Evolutionary conservation across 2,113 vertebrate genomes (phyloP).

Genomic region (Brachypodius melanocephalos): DNA sequence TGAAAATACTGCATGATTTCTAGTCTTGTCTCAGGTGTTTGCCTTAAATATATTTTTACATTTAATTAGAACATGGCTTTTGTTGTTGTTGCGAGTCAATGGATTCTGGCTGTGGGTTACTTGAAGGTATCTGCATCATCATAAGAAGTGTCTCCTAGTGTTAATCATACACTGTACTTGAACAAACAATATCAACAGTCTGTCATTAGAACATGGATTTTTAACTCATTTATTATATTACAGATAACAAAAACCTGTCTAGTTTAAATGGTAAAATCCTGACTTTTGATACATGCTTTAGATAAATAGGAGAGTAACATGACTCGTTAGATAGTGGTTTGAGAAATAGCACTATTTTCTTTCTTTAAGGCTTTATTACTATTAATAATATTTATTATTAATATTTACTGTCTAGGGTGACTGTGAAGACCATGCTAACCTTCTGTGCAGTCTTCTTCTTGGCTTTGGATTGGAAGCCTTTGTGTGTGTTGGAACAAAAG

Average conservation of each 20-base stretch:
- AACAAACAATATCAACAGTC: not conserved
- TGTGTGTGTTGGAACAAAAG: conserved; percentile 96
- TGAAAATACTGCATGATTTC: not conserved
- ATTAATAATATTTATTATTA: not conserved
- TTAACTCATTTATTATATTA: not conserved
- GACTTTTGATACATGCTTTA: not conserved
- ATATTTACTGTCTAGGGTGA: conserved; percentile 83
- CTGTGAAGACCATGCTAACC: conserved; percentile 93
- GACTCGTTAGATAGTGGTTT: not conserved
- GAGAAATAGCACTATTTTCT: not conserved
- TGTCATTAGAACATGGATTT: not conserved
- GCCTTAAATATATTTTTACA: not conserved
- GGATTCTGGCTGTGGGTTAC: not conserved
- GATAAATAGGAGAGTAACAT: not conserved
- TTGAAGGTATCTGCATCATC: not conserved
- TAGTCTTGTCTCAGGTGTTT: not conserved
- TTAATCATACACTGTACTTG: not conserved
- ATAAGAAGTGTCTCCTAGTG: not conserved
- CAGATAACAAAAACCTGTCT: not conserved
- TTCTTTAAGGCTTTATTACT: not conserved
- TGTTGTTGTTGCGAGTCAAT: rapidly evolving
- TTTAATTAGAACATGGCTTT: not conserved
- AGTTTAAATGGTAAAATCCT: not conserved
- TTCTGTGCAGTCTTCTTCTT: conserved; percentile 93
- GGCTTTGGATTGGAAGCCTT: conserved; percentile 93